Evolutionary conservation across 2,888 invertebrate species (phyloP).

Genomic region (Scotopteryx bipunctaria): DNA sequence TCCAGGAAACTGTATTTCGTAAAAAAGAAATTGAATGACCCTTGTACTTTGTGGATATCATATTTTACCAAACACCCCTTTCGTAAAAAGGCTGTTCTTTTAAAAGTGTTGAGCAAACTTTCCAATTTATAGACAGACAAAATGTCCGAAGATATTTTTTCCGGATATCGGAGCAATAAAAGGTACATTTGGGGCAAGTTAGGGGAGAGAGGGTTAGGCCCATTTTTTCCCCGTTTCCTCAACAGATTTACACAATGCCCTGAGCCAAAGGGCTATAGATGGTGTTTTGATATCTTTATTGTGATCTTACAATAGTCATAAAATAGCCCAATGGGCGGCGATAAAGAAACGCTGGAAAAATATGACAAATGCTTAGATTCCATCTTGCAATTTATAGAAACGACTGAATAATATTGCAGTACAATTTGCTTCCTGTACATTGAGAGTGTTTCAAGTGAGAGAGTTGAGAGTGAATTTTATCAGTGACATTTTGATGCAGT

Average conservation of each 20-base stretch:
- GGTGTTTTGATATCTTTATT: constrained; percentile 64
- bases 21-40: too few relatives aligned
- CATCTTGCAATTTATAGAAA: constrained; percentile 30
- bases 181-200: constrained; percentile 37
- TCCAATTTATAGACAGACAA: constrained; percentile 33
- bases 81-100: constrained; percentile 14
- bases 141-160: constrained; percentile 28
- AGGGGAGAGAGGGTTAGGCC: constrained; percentile 34
- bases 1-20: too few relatives aligned
- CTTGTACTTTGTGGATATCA: neutral
- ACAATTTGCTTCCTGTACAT: constrained; percentile 5
- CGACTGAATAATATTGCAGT: constrained; percentile 9
- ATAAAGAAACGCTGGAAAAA: constrained; percentile 33
- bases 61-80: constrained; percentile 16
- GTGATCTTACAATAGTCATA: constrained; percentile 54
- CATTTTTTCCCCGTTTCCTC: constrained; percentile 59
- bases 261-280: constrained; percentile 52
- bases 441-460: too few relatives aligned
- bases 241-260: constrained; percentile 69
- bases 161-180: constrained; percentile 33
- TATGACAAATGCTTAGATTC: constrained; percentile 35
- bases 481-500: too few relatives aligned
- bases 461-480: too few relatives aligned
- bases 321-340: constrained; percentile 42
- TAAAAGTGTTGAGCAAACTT: constrained; percentile 22